Evolutionary conservation across 2,797 vertebrate genomes (phyloP), one percentile per base, ranked within the genome.

Genomic region (Phrynocephalus vlangalii): DNA sequence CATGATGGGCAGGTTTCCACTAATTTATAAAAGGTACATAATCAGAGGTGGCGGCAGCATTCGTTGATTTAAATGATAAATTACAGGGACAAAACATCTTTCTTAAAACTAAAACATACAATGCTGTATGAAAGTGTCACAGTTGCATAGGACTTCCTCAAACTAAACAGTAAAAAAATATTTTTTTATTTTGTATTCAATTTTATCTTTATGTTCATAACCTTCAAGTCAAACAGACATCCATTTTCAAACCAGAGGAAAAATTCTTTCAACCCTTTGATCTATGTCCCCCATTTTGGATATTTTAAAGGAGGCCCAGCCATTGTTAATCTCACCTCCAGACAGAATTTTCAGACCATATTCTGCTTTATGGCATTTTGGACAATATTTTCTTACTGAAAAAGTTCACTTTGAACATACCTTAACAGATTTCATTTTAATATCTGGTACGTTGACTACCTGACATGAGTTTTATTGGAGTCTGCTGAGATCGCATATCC

Each of bases 351-450:
- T 52, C 52, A 52, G 7, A 52, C 52, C 52, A 56, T 56, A 56
- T 10, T 56, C 13, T 56, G 13, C 9, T 56, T 11, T 2, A 13
- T 56, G 52, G 13, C 13, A 56, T 56, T 56, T 56, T 56, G 30
- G 67, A 44, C 22, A 4, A 18, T 66, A 33, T 24, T n/a, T 33
- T 24, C 11, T 63, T 84, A 33, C 26, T 28, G 33, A 44, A 63
- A 50, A 78, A 71, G 44, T 4, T 76, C 71, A 66, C 28, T 56
- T 56, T 56, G 52, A 56, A 56, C 52, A 56, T 56, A 9, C 52
- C 52, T 67, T 66, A 66, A 76, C 52, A 75, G 30, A 76, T 48
- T 44, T 48, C 6, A 70, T 50, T 82, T 89, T 52, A 75, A 86
- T 71, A 24, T 56, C 30, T n/a, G 15, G 3, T 82, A 66, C 80